A percentile compares a stretch with the other conserved stretches of the same genome.
These are phyloP conservation scores for Diglossa cyanea DNA, from an alignment of 2,797 vertebrate genomes.

Conservation along the genomic window DNA sequence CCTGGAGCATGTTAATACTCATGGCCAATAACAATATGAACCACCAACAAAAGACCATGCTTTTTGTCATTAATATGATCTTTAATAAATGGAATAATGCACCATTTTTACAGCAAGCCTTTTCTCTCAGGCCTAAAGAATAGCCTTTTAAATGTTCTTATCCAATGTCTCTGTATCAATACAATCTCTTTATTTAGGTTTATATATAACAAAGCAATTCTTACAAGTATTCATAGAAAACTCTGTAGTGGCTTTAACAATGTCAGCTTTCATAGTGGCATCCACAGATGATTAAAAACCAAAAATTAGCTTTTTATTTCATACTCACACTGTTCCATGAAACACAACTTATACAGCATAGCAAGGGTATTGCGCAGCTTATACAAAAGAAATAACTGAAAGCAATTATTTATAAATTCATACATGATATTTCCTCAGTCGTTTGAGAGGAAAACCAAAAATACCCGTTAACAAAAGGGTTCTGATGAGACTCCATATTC, in stretches of 20 bases:
- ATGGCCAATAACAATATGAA: background rate
- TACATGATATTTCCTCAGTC: constrained; percentile 73
- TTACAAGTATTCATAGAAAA: constrained; percentile 88
- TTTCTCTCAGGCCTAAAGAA: constrained; percentile 78
- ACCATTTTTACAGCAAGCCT: constrained; percentile 88
- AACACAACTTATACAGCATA: constrained; percentile 81
- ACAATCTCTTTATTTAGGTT: constrained; percentile 84
- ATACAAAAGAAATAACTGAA: constrained; percentile 79
- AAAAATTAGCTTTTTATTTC: constrained; percentile 75
- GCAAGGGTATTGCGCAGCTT: constrained; percentile 76
- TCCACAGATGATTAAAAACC: constrained; percentile 76
- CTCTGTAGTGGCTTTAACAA: constrained; percentile 83
- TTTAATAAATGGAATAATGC: constrained; percentile 88
- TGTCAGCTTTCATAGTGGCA: constrained; percentile 82
- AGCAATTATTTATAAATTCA: constrained; percentile 78
- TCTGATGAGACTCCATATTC: constrained; percentile 69
- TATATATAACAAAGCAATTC: constrained; percentile 85
- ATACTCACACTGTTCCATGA: constrained; percentile 77
- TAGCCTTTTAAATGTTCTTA: constrained; percentile 77
- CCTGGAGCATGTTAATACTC: background rate
- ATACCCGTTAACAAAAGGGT: constrained; percentile 76
- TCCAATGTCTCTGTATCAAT: constrained; percentile 79
- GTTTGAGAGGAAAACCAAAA: constrained; percentile 73
- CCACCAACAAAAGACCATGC: constrained; percentile 40
- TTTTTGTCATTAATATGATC: constrained; percentile 83